A percentile compares a stretch with the other conserved stretches of the same genome.
Evolutionary conservation across 2,888 invertebrate genomes (phyloP).

Genomic region (Apotomis betuletana): DNA sequence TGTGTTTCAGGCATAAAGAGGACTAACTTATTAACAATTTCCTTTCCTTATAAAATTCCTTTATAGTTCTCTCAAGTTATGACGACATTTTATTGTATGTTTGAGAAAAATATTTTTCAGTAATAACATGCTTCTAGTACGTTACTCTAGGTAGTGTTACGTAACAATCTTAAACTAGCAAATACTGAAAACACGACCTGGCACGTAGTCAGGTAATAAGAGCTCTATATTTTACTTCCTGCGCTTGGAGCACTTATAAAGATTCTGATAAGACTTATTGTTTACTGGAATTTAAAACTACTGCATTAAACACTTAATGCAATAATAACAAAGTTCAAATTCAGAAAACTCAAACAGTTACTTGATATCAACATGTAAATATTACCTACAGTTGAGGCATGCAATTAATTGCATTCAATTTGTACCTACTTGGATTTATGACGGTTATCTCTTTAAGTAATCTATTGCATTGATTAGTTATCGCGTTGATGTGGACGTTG

Average conservation of each 20-base stretch:
- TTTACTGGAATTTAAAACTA: conserved; percentile 23
- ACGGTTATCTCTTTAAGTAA: conserved; percentile 11
- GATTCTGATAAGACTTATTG: conserved; percentile 32
- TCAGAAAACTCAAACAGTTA: background rate
- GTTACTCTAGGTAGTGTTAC: too few relatives aligned
- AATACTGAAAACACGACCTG: conserved; percentile 9
- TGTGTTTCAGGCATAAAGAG: too few relatives aligned
- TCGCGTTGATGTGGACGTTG: conserved; percentile 1
- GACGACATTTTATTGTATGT: too few relatives aligned
- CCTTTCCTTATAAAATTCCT: too few relatives aligned
- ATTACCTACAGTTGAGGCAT: conserved; percentile 6
- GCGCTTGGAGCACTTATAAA: conserved; percentile 30
- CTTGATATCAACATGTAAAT: conserved; percentile 5
- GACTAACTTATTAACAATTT: too few relatives aligned
- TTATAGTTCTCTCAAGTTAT: too few relatives aligned
- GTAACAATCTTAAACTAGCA: background rate
- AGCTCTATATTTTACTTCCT: conserved; percentile 33
- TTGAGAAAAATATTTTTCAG: too few relatives aligned
- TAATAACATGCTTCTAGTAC: too few relatives aligned
- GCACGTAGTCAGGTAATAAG: conserved; percentile 28
- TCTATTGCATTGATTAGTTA: conserved; percentile 3
- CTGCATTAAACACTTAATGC: background rate
- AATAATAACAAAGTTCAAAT: conserved; percentile 8
- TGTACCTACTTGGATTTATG: conserved; percentile 12
- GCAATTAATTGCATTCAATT: conserved; percentile 27